Evolutionary conservation across 2,888 invertebrate genomes (phyloP), one percentile per base, ranked within the genome.

Genomic region (Caenorhabditis becei): DNA sequence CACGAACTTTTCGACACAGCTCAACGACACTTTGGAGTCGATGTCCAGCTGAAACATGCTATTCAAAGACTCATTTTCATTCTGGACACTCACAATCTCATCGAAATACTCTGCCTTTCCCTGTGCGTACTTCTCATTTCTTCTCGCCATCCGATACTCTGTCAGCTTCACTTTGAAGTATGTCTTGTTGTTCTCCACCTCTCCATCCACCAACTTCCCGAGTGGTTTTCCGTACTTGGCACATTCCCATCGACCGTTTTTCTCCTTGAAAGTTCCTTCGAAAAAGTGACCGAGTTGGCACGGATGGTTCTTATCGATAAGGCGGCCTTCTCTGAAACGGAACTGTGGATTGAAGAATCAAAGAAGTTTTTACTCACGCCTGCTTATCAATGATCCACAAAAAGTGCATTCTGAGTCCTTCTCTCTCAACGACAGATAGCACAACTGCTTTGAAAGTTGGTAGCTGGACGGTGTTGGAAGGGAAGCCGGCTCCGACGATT

Each of bases 331-430:
- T 24, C 53, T 53, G 26, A 26, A 53, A 53, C n/a, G n/a, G n/a
- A n/a, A n/a, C n/a, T n/a, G 26, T 5, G 26, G 32, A 16, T 32
- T 28, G n/a, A 3, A 8, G 32, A 32, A 4, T 20, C 2, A 18
- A n/a, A n/a, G n/a, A n/a, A n/a, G n/a, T n/a, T 14, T 10, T 8
- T 44, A 53, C 71, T 28, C 8, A 72, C 72, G 47, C 44, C 24
- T 32, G 62, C 10, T 44, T 35, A 14, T 72, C 72, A 14, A 72
- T 32, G 41, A 54, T 26, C 72, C 72, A 72, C 11, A 72, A 26
- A 24, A 51, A 71, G n/a, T 63, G 63, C 3, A 35, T 72, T 32
- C 56, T 28, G 8, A 63, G 35, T 24, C 53, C 54, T 10, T 37
- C 2, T 32, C 47, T 72, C 16, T 47, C 63, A 10, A 28, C 18